Evolutionary conservation across 2,113 vertebrate species (phyloP).

Genomic region (Anser brachyrhynchus): DNA sequence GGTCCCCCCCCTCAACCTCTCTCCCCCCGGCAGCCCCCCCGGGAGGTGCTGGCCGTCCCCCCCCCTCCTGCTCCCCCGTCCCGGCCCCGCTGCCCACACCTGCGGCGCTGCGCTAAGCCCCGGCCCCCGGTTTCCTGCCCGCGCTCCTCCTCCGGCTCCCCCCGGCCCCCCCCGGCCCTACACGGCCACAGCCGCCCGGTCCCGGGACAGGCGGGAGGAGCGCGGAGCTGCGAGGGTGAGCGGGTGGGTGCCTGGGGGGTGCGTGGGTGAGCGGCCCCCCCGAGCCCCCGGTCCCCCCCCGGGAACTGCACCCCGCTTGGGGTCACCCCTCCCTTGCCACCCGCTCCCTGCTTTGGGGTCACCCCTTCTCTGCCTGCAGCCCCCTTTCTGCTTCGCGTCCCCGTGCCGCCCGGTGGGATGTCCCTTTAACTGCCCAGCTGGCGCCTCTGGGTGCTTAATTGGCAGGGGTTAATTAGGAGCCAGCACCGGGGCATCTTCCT

Average conservation of each 20-base stretch:
- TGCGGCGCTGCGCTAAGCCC: not conserved
- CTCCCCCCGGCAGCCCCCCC: not conserved
- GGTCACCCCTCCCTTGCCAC: no score
- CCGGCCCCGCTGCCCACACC: not conserved
- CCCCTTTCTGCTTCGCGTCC: not conserved
- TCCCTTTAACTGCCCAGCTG: not conserved
- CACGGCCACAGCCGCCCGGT: not conserved
- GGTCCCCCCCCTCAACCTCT: not conserved
- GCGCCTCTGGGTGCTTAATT: not conserved
- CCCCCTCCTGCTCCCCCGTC: not conserved
- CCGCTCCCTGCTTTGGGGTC: not conserved
- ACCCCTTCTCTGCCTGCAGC: not conserved
- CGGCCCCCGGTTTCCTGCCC: constrained; percentile 17
- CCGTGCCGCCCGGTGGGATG: accelerated
- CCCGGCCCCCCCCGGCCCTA: not conserved
- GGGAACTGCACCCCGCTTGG: not conserved
- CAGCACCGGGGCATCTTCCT: accelerated
- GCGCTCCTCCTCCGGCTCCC: constrained; percentile 22
- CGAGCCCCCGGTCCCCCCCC: not conserved
- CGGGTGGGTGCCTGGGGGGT: not conserved
- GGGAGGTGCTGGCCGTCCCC: not conserved
- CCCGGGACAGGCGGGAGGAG: not conserved
- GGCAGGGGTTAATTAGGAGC: not conserved
- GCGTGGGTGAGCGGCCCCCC: not conserved
- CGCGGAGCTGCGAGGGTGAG: not conserved